phyloP scores from a whole-genome alignment of 2,797 vertebrate genomes.

The Gorsachius magnificus region DNA sequence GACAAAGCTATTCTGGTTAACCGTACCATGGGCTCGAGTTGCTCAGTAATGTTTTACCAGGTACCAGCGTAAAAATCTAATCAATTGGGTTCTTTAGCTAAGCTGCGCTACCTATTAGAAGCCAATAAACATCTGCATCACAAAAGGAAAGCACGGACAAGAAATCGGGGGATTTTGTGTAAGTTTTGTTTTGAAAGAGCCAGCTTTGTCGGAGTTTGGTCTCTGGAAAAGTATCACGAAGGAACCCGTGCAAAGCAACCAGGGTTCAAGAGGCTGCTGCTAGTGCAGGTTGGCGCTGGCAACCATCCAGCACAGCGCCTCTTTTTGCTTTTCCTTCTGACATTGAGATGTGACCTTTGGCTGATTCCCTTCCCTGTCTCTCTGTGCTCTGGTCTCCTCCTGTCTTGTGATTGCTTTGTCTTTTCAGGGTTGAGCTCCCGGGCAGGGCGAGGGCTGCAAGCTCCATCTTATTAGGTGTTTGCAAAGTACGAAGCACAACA shows the following conservation, averaged over 20 bases:
- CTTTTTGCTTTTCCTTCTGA: not conserved
- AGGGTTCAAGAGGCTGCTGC: not conserved
- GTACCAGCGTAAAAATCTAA: not conserved
- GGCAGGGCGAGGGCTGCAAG: not conserved
- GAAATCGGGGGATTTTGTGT: not conserved
- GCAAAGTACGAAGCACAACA: fast-evolving
- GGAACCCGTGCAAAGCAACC: fast-evolving
- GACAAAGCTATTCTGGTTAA: not conserved
- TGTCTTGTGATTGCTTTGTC: not conserved
- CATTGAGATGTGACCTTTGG: not conserved
- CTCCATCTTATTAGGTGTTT: not conserved
- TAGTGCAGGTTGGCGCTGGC: not conserved
- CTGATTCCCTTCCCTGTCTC: not conserved
- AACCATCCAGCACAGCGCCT: not conserved
- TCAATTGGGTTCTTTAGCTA: not conserved
- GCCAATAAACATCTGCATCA: not conserved
- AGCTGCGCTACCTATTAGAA: not conserved
- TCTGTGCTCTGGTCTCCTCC: not conserved
- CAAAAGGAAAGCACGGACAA: not conserved
- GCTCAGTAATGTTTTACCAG: not conserved
- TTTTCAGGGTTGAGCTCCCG: not conserved
- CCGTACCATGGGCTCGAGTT: not conserved
- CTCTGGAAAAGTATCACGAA: not conserved
- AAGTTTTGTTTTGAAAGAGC: not conserved
- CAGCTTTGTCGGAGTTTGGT: not conserved